phyloP scores from a whole-genome alignment of 2,797 vertebrate species.

The Chloroceryle inda region DNA sequence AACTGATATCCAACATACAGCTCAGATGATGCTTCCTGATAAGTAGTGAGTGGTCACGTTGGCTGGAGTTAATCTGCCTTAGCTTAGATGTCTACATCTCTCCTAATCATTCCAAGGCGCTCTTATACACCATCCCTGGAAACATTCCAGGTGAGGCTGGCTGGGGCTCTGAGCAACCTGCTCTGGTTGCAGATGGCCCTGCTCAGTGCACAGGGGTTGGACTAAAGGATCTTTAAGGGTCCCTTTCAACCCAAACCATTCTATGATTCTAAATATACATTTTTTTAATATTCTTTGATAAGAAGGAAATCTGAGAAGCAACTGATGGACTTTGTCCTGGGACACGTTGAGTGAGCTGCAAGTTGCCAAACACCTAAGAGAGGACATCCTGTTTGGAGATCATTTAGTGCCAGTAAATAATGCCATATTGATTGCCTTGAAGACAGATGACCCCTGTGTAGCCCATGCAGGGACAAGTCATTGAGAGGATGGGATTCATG shows the following conservation, averaged over 20 bases:
- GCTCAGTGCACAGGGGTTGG: not conserved
- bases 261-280: not conserved
- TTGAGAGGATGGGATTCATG: not conserved
- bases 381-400: not conserved
- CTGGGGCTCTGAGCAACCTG: not conserved
- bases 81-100: not conserved
- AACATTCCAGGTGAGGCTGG: not conserved
- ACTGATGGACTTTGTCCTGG: accelerated
- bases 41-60: not conserved
- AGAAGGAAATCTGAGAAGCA: not conserved
- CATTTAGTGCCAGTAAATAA: not conserved
- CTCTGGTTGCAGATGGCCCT: not conserved
- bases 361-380: not conserved
- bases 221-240: not conserved
- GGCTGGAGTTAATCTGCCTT: not conserved
- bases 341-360: accelerated
- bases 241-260: not conserved
- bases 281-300: not conserved
- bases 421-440: not conserved
- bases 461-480: not conserved
- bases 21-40: not conserved
- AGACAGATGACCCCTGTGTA: not conserved
- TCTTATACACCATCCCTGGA: not conserved
- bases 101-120: not conserved
- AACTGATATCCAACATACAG: not conserved